Evolutionary conservation across 2,797 vertebrate species (phyloP).

Genomic region (Diplodus sargus): DNA sequence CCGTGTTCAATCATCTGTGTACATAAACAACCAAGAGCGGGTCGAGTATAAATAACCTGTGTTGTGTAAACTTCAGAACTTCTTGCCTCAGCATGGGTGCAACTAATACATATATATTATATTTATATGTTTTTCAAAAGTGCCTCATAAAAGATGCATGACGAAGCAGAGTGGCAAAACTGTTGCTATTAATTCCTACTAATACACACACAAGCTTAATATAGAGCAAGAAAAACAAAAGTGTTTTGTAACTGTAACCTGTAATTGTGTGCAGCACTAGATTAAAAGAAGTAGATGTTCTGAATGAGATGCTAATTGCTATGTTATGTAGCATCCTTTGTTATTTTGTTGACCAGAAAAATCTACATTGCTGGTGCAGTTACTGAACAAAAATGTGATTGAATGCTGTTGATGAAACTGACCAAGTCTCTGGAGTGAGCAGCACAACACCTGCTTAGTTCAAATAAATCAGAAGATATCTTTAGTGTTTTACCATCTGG

Average conservation of each 20-base stretch:
- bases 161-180: neutral
- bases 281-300: too few relatives aligned
- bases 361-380: neutral
- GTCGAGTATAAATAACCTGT: conserved; percentile 14
- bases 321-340: neutral
- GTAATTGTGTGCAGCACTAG: neutral
- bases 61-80: neutral
- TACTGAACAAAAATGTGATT: neutral
- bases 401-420: too few relatives aligned
- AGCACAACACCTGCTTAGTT: neutral
- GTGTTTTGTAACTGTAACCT: too few relatives aligned
- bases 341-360: neutral
- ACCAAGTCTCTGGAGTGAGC: neutral
- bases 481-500: neutral
- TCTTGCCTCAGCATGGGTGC: neutral
- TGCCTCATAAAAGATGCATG: conserved; percentile 56
- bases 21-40: neutral
- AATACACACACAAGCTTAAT: neutral
- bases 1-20: neutral
- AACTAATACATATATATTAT: conserved; percentile 9
- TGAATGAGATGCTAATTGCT: neutral
- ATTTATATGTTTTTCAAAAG: conserved; percentile 29
- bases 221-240: neutral
- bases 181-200: neutral
- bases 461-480: neutral